Percentiles rank a stretch among this genome's conserved stretches.
phyloP scores from a whole-genome alignment of 2,113 vertebrate species.

The Suncus etruscus region DNA sequence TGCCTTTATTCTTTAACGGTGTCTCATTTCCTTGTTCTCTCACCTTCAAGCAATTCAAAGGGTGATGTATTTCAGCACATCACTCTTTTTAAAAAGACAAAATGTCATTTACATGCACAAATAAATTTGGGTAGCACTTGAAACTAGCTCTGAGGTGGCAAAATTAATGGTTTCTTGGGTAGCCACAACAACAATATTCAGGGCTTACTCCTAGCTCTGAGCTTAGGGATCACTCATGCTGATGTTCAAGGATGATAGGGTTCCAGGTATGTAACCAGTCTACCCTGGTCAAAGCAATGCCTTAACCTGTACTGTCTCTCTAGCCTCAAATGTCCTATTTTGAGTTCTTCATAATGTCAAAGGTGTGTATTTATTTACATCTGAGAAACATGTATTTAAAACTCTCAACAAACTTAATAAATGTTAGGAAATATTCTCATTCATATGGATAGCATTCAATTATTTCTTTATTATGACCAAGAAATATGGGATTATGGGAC shows the following conservation, averaged over 20 bases:
- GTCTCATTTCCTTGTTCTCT: neutral
- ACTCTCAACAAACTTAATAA: constrained; percentile 38
- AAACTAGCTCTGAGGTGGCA: neutral
- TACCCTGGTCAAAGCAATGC: no score
- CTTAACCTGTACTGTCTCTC: no score
- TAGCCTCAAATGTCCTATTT: neutral
- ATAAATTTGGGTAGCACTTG: neutral
- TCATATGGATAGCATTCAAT: neutral
- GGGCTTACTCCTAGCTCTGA: no score
- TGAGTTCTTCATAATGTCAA: neutral
- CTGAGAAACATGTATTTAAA: constrained; percentile 27
- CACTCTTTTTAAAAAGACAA: neutral
- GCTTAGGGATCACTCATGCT: no score
- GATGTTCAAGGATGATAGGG: no score
- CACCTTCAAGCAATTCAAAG: neutral
- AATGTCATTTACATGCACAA: neutral
- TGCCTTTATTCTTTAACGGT: neutral
- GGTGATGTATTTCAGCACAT: neutral
- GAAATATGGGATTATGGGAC: no score
- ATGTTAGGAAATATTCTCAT: constrained; percentile 5
- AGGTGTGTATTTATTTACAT: neutral
- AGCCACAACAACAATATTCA: no score
- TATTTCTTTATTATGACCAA: no score
- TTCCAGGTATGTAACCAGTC: no score
- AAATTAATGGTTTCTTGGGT: neutral